Evolutionary conservation across 1,140 invertebrate species (phyloP), one percentile per base, ranked within the genome.

Genomic region (Macrotrachela quadricornifera): DNA sequence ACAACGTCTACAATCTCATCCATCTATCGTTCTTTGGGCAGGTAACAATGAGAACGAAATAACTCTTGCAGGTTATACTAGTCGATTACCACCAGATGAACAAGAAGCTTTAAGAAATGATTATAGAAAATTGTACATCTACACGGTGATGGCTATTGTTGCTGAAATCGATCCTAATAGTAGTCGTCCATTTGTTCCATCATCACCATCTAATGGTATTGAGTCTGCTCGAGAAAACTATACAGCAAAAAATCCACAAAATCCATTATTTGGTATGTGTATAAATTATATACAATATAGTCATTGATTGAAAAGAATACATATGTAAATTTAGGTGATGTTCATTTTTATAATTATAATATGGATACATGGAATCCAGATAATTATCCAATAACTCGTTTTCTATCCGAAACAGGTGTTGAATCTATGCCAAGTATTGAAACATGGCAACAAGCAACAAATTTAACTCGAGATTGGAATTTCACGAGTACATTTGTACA

Each of bases 41-140:
- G 87, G 84, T 6, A 99, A 96, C 66, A 99, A 99, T 68, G 92
- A 97, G 71, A 96, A 96, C 65, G 91, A 96, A 75, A 80, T 77
- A 36, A 87, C 85, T 0, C 66, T 96, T 2, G 73, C 77, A n/a
- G n/a, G n/a, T n/a, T n/a, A n/a, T n/a, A n/a, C n/a, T n/a, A n/a
- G n/a, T n/a, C n/a, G n/a, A n/a, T n/a, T 17, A 40, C 37, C 48
- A 40, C 14, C 14, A 54, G 15, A 40, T 38, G 10, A 56, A 63
- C 39, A 63, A 59, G 49, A 57, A 58, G 1, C 43, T 54, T 1
- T 72, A 69, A 50, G 78, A 78, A 58, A 68, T 0, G 87, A 96
- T 66, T 97, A 94, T 63, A 67, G 84, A 0, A 78, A 78, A 59
- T 71, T 97, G 0, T 96, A 96, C 60, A 78, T 83, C 0, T 71